Evolutionary conservation across 2,888 invertebrate genomes (phyloP), one percentile per base, ranked within the genome.

Genomic region (Ferdinandea cuprea): DNA sequence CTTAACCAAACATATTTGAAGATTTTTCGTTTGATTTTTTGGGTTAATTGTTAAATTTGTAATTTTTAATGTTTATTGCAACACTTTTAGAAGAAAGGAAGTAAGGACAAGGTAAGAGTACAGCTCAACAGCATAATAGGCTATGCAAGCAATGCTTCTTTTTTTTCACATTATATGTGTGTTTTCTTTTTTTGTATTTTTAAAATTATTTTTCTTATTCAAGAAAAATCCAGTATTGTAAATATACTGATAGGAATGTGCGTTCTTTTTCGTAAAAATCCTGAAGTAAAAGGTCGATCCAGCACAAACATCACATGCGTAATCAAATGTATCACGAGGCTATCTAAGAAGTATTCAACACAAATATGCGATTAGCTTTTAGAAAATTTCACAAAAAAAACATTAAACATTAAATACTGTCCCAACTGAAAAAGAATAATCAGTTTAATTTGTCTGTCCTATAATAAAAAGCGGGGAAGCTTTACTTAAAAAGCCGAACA

Each of bases 31-130:
- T 54, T 35, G 17, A 44, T 61, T 78, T 61, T 78, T 84, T 61
- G 58, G 61, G 68, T 84, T 79, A 79, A 79, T 79, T 79, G 84
- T 84, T 79, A 69, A 84, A 79, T 69, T 84, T 69, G 46, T 73
- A 69, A 74, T 73, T 80, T 83, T 84, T 83, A 83, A 83, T 68
- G 83, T 83, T 83, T 83, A 78, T 83, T 78, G 83, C 83, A 73
- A 83, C 92, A 86, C 88, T 88, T 90, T 87, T 94, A 96, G 96
- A 96, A 96, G 94, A 96, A 95, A 92, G 96, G 96, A 92, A 95
- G 95, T 92, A 93, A 95, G 91, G 96, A 96, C 91, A 95, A 95
- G 95, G 96, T 95, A 94, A 94, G 94, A 88, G 86, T 79, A 85
- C 81, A 86, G 86, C 86, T 87, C 85, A 86, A 85, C 56, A 66